Percentiles rank a stretch among this genome's conserved stretches.
phyloP scores from a whole-genome alignment of 2,888 invertebrate genomes.

The Cheilosia impressa region DNA sequence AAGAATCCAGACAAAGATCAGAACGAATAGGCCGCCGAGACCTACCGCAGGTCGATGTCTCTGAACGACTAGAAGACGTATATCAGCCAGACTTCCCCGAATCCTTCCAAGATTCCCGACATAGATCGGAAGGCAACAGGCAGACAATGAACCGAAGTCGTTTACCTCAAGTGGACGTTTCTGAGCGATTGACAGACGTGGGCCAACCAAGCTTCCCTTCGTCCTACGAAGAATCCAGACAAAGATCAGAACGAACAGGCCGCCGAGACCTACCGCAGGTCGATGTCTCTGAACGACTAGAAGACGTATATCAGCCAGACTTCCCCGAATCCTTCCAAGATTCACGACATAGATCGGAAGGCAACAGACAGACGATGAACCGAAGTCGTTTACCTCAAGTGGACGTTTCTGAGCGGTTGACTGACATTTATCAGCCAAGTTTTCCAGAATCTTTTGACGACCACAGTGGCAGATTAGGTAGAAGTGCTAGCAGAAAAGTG shows the following conservation, averaged over 20 bases:
- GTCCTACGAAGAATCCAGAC: not conserved
- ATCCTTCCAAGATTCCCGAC: constrained; percentile 1
- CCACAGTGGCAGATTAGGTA: too few relatives aligned
- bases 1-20: not conserved
- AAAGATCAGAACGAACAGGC: not conserved
- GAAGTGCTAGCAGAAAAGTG: too few relatives aligned
- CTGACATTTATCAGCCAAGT: not conserved
- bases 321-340: not conserved
- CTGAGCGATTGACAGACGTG: not conserved
- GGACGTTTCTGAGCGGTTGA: not conserved
- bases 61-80: too few relatives aligned
- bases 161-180: not conserved
- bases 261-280: not conserved
- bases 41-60: too few relatives aligned
- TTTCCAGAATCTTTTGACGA: constrained; percentile 6
- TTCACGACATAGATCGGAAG: not conserved
- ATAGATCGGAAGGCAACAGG: not conserved
- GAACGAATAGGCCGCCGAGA: not conserved
- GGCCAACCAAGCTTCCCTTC: constrained; percentile 14
- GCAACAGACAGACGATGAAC: not conserved
- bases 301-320: constrained; percentile 6
- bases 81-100: not conserved
- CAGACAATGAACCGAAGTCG: not conserved
- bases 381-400: not conserved
- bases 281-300: not conserved